A percentile compares a stretch with the other conserved stretches of the same genome.
Conservation (phyloP, 1,140 invertebrate genomes). For the Brachionus koreanus region DNA sequence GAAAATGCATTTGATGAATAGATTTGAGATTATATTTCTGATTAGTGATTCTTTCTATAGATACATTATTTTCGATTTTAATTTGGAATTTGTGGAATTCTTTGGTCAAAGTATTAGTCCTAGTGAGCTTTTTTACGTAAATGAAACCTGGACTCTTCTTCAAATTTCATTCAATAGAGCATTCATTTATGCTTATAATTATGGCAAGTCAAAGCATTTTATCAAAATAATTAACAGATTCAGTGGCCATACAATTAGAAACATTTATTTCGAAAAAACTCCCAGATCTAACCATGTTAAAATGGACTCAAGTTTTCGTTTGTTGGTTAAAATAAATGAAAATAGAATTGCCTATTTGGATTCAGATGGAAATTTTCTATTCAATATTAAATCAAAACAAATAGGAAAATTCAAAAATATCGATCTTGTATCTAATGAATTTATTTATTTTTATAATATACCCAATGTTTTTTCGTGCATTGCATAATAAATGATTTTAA, state of each 20-base stretch:
- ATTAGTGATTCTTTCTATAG: neutral
- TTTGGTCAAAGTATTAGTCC: neutral
- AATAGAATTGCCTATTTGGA: neutral
- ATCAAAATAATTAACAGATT: constrained; percentile 21
- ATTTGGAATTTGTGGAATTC: constrained; percentile 1
- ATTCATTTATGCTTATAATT: neutral
- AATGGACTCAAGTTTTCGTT: neutral
- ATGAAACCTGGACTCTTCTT: neutral
- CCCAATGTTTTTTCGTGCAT: neutral
- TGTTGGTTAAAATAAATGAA: constrained; percentile 11
- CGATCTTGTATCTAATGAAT: neutral
- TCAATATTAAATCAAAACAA: neutral
- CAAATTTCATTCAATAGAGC: constrained; percentile 3
- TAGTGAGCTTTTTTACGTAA: neutral
- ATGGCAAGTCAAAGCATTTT: neutral
- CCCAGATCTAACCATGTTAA: neutral
- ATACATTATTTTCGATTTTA: neutral
- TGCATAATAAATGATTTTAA: neutral
- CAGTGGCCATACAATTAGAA: neutral
- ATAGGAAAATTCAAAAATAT: neutral
- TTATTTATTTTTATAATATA: constrained; percentile 13
- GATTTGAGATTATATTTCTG: neutral
- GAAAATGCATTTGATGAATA: neutral
- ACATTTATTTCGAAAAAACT: neutral
- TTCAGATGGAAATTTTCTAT: neutral